Percentiles rank a stretch among this genome's conserved stretches.
Conservation (phyloP, 1,140 invertebrate genomes). For the Leptinotarsa undecemlineata region DNA sequence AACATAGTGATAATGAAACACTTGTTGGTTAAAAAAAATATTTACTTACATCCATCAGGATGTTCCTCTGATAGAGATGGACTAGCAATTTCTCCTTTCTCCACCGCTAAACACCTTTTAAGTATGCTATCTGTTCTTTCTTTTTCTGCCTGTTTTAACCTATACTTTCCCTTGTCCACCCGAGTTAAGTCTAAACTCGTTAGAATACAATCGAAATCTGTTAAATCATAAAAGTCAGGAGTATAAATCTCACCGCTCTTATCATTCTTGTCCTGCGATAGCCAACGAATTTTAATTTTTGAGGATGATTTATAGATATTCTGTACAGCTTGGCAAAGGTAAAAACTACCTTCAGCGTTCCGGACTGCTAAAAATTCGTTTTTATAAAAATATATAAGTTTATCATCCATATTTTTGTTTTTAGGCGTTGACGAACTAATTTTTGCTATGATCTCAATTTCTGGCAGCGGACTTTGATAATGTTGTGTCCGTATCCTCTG, state of each 20-base stretch:
- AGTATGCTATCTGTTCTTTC: slow-evolving; percentile 82
- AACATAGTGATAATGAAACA: no score
- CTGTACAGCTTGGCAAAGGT: slow-evolving; percentile 87
- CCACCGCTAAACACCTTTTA: slow-evolving; percentile 80
- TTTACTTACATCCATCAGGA: slow-evolving; percentile 77
- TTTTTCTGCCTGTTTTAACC: slow-evolving; percentile 72
- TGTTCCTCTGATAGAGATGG: slow-evolving; percentile 78
- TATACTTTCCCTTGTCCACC: slow-evolving; percentile 72
- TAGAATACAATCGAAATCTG: slow-evolving; percentile 89
- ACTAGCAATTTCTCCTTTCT: slow-evolving; percentile 69
- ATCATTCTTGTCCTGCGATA: slow-evolving; percentile 73
- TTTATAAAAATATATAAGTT: slow-evolving; percentile 82
- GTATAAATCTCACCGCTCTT: slow-evolving; percentile 76
- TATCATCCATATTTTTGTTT: slow-evolving; percentile 72
- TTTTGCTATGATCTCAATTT: slow-evolving; percentile 75
- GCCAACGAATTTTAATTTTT: slow-evolving; percentile 87
- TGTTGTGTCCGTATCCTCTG: slow-evolving; percentile 60
- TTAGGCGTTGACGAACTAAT: slow-evolving; percentile 66
- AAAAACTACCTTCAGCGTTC: slow-evolving; percentile 86
- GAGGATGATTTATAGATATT: slow-evolving; percentile 84
- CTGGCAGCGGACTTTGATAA: slow-evolving; percentile 80
- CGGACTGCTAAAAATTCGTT: slow-evolving; percentile 89
- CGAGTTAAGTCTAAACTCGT: slow-evolving; percentile 81
- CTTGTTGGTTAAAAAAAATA: slow-evolving; percentile 42
- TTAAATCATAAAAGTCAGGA: slow-evolving; percentile 87